Conservation (phyloP, 2,113 vertebrate genomes). For the Zootoca vivipara region DNA sequence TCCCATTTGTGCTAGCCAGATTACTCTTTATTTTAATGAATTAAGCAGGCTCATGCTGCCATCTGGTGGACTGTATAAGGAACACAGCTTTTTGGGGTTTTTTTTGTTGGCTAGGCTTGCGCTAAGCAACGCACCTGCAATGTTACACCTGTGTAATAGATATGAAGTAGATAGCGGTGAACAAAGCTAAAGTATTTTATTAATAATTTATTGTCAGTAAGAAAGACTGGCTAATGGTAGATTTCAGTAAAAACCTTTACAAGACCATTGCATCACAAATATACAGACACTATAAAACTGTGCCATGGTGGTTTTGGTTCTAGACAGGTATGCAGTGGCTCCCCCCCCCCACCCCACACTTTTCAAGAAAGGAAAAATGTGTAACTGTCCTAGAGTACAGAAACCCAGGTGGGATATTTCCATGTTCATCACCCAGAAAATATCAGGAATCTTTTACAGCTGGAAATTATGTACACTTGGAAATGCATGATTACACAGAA, state of each 20-base stretch:
- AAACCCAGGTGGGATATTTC: slow-evolving; percentile 86
- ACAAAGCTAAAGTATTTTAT: slow-evolving; percentile 85
- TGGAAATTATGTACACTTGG: slow-evolving; percentile 76
- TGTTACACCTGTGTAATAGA: slow-evolving; percentile 17
- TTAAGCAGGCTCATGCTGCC: slow-evolving; percentile 56
- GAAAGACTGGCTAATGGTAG: slow-evolving; percentile 98
- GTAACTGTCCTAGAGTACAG: slow-evolving; percentile 90
- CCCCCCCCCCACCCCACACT: slow-evolving; percentile 89
- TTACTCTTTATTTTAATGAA: slow-evolving; percentile 29
- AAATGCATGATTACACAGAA: slow-evolving; percentile 70
- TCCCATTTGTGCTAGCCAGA: slow-evolving; percentile 54
- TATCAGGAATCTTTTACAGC: slow-evolving; percentile 71
- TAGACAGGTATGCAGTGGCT: slow-evolving; percentile 89
- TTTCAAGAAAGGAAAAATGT: slow-evolving; percentile 90
- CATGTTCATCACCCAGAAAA: slow-evolving; percentile 76
- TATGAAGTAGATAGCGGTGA: slow-evolving; percentile 66
- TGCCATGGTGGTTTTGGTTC: slow-evolving; percentile 91
- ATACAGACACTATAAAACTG: slow-evolving; percentile 93
- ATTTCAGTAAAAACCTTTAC: slow-evolving; percentile 99
- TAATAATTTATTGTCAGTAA: slow-evolving; percentile 99
- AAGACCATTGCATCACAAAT: slow-evolving; percentile 96
- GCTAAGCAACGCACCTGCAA: neutral
- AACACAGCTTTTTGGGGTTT: neutral
- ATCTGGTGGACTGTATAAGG: slow-evolving; percentile 58
- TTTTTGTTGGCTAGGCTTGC: too few relatives aligned